Evolutionary conservation across 2,113 vertebrate genomes (phyloP), one percentile per base, ranked within the genome.

Genomic region (Nycticryphes semicollaris): DNA sequence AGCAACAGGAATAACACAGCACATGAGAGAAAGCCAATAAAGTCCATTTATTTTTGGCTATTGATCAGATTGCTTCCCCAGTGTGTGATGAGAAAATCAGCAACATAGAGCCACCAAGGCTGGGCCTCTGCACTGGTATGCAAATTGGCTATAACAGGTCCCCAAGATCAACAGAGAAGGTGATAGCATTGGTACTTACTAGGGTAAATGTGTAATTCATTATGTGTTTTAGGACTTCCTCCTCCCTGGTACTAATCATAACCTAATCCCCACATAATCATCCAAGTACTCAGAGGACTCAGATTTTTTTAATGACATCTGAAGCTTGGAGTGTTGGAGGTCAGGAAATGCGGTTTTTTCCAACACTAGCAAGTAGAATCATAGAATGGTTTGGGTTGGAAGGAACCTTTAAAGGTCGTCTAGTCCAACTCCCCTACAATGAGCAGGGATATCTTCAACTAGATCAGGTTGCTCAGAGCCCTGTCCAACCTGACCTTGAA

Each of bases 81-180:
- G 6, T 16, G 9, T 15, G 1, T 59, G 14, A 33, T 19, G 14
- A 8, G 22, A 53, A 50, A 8, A 30, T 54, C 51, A 75, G 31
- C 12, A 76, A 30, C n/a, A 30, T 14, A 39, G 23, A 9, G 12
- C 37, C 41, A 56, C 8, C 27, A 68, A 51, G 22, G 16, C 30
- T 66, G 41, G 27, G 14, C 14, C 18, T 76, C 50, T 5, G 6
- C 31, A 7, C 8, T 4, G 0, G 5, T n/a, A 3, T 41, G 7
- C 7, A 45, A 24, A 30, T 3, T 14, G 27, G 19, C 22, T 3
- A 14, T 1, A 14, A 25, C 14, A 68, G 54, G 37, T 47, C 6
- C 9, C n/a, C 15, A 45, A 45, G 17, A 45, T 14, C 45, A 45
- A 45, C 14, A 17, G 45, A 17, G 16, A 45, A 51, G 6, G 3